Base-by-base conservation (phyloP, 2,113 vertebrate genomes). In the Calyptommatus sinebrachiatus region DNA sequence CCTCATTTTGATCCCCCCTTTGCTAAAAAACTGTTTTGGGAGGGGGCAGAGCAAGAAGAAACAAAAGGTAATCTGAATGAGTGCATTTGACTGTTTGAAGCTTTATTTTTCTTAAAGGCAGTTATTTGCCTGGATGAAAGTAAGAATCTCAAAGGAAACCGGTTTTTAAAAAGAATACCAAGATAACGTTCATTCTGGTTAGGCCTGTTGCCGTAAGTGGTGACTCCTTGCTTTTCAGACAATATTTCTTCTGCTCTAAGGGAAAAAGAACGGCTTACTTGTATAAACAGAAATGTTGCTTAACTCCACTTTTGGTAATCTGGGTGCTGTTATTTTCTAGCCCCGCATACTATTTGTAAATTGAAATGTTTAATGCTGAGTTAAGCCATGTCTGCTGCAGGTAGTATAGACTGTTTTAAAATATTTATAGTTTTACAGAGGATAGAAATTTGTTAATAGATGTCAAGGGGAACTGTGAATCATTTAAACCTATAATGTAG, bases 101-200 rank as follows among this genome's bases (percentile, higher is more conserved):
- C 48, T 83, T 63, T 74, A 69, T 67, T 68, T 78, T 57, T 46
- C 78, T 48, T 68, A n/a, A 35, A 68, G 5, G 63, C 68, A 45
- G 63, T 28, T 11, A 2, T 73, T 73, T 75, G 71, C 24, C 45
- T 61, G 12, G 66, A 26, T 45, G 24, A 53, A 70, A 53, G 12
- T 28, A 53, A 63, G 57, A 24, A n/a, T 63, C 63, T 29, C 29
- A 50, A 21, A n/a, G 70, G 41, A 62, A 76, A 62, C 41, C 31
- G 20, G 21, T 70, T 9, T 26, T 45, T 53, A 83, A 76, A 61
- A 69, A 69, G 62, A n/a, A 61, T 60, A 35, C 70, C 70, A 48
- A 26, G 62, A 28, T 68, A 26, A 69, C 18, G 60, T 48, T 70
- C 28, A 20, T 7, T 45, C 53, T 66, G 29, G 21, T 75, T 70